These are phyloP conservation scores for Eupristina koningsbergeri DNA, from an alignment of 1,140 invertebrate genomes.

Conservation along the genomic window DNA sequence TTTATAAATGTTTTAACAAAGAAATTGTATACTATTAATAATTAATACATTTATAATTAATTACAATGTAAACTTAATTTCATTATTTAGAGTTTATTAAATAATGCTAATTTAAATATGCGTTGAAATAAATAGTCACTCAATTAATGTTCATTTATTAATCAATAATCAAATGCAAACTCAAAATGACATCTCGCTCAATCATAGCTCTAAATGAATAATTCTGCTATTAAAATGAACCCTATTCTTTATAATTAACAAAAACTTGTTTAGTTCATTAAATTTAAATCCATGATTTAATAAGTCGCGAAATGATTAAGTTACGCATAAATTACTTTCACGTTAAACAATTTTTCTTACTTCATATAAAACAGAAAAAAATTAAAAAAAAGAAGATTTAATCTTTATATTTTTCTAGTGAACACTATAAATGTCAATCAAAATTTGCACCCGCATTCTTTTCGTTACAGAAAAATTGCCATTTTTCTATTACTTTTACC, in stretches of 20 bases:
- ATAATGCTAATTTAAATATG: neutral
- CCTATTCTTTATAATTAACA: neutral
- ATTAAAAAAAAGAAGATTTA: neutral
- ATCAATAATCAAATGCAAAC: neutral
- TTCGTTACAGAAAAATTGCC: neutral
- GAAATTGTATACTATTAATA: too few species aligned
- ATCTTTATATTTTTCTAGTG: neutral
- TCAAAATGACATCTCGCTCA: neutral
- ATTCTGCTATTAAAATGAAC: neutral
- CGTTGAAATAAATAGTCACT: neutral
- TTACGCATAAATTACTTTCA: conserved; percentile 27
- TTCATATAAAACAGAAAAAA: neutral
- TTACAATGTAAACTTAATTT: neutral
- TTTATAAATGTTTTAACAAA: too few species aligned
- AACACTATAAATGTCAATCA: conserved; percentile 4
- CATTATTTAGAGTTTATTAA: neutral
- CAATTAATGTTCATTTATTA: neutral
- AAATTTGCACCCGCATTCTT: conserved; percentile 10
- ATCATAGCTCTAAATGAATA: neutral
- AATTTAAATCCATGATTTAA: neutral
- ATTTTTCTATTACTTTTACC: neutral
- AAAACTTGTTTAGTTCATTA: conserved; percentile 23
- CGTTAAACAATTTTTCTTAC: neutral
- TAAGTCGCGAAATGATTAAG: neutral
- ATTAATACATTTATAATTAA: neutral